These are phyloP conservation scores for Ctenomys sociabilis DNA, from an alignment of 2,113 vertebrate genomes.

Conservation along the genomic window DNA sequence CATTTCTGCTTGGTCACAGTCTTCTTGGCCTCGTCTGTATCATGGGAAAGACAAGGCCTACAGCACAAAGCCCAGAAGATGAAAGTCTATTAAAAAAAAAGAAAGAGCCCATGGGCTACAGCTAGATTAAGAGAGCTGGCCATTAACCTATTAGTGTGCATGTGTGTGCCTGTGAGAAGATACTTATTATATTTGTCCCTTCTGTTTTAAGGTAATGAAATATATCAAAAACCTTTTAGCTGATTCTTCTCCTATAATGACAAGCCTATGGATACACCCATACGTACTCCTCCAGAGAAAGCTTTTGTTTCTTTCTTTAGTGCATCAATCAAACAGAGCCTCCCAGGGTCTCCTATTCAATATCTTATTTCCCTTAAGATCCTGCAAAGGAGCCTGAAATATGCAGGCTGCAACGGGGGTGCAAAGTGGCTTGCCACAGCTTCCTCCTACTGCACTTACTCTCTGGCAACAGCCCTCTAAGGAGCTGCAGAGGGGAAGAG, in stretches of 20 bases:
- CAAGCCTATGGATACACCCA: neutral
- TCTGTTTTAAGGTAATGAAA: neutral
- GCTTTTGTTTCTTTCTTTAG: neutral
- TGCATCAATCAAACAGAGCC: neutral
- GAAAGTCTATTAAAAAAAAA: neutral
- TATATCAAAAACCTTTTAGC: conserved; percentile 2
- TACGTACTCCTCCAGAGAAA: neutral
- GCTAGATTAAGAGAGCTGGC: neutral
- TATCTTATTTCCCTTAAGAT: neutral
- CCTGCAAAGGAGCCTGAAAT: neutral
- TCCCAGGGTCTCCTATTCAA: neutral
- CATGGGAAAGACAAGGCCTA: neutral
- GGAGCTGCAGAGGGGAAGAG: neutral
- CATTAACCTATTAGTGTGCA: neutral
- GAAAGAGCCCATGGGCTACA: neutral
- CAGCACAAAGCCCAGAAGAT: neutral
- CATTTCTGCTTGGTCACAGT: neutral
- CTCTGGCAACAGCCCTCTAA: neutral
- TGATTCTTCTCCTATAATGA: neutral
- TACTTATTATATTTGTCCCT: neutral
- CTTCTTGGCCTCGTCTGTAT: neutral
- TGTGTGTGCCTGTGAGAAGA: too few relatives aligned
- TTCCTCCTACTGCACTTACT: neutral
- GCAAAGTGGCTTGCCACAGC: neutral
- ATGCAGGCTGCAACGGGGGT: neutral